Evolutionary conservation across 1,140 invertebrate genomes (phyloP).

Genomic region (Drosophila santomea): DNA sequence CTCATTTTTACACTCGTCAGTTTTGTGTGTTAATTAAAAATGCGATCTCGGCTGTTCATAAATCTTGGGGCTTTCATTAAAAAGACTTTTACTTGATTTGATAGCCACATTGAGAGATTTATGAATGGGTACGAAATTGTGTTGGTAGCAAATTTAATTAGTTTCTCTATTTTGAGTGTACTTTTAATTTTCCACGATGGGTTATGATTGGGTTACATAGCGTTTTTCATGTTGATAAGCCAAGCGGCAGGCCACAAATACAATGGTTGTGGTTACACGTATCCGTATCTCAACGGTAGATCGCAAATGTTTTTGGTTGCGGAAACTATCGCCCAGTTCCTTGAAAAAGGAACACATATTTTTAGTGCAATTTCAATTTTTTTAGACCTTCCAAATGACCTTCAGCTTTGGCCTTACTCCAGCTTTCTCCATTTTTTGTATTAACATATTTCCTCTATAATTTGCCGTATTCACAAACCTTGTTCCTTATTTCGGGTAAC

Average conservation of each 20-base stretch:
- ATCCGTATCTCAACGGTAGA: neutral
- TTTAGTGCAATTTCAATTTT: neutral
- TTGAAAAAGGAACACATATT: neutral
- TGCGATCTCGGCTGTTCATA: constrained; percentile 35
- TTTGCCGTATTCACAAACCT: constrained; percentile 15
- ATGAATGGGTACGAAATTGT: constrained; percentile 50
- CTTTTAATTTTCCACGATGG: constrained; percentile 18
- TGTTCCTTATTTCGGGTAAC: constrained; percentile 13
- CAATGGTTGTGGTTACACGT: neutral
- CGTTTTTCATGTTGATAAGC: constrained; percentile 19
- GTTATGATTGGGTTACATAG: constrained; percentile 16
- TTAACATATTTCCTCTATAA: constrained; percentile 27
- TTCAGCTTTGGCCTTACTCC: neutral
- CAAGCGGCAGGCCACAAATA: constrained; percentile 13
- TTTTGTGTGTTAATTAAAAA: constrained; percentile 54
- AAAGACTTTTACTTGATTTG: constrained; percentile 50
- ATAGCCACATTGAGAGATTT: constrained; percentile 69
- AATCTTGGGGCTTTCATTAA: constrained; percentile 62
- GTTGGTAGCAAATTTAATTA: constrained; percentile 62
- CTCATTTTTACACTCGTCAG: constrained; percentile 5
- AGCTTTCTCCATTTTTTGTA: constrained; percentile 9
- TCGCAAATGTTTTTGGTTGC: neutral
- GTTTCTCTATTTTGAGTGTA: constrained; percentile 29
- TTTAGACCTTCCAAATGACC: constrained; percentile 1
- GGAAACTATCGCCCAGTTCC: neutral